Base-by-base conservation (phyloP, 2,113 vertebrate species). In the Aramus guarauna region DNA sequence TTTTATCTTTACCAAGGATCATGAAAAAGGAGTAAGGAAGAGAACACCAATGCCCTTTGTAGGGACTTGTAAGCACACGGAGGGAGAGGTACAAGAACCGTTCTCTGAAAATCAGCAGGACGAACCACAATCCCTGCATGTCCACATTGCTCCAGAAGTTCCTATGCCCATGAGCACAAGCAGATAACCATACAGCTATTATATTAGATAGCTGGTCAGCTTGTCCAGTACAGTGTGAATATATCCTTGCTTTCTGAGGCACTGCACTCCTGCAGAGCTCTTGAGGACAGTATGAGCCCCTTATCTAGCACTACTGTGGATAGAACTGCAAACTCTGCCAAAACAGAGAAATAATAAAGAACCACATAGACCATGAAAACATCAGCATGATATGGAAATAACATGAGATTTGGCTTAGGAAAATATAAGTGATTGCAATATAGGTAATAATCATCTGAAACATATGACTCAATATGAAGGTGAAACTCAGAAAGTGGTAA, bases 281-380 rank as follows among this genome's bases (percentile, higher is more conserved):
- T 76, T 0, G 0, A 77, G 53, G 45, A 50, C 1, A 1, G 17
- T 32, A n/a, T 12, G 17, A 76, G 3, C 8, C n/a, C 23, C 22
- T 47, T 47, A 43, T 71, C 47, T 43, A 80, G 20, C 34, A 50
- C 55, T 67, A 32, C 29, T 23, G 5, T 6, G 8, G 60, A 52
- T 6, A 55, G 41, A 85, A 66, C 26, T 47, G 34, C 5, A 36
- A 86, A 64, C 17, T 29, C 62, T 60, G 12, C 20, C 48, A 41
- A 59, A 77, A 50, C 9, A 81, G 64, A 66, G 18, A 39, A 82
- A 45, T 58, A 58, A 59, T 32, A 21, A 48, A 83, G n/a, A 85
- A 22, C 7, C 0, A 3, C 26, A 34, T 7, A 88, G 24, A 78
- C 23, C 15, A 13, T 71, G 76, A 73, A 88, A 79, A 80, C 4